Conservation (phyloP, 2,888 invertebrate species). For the Tachystola acroxantha region DNA sequence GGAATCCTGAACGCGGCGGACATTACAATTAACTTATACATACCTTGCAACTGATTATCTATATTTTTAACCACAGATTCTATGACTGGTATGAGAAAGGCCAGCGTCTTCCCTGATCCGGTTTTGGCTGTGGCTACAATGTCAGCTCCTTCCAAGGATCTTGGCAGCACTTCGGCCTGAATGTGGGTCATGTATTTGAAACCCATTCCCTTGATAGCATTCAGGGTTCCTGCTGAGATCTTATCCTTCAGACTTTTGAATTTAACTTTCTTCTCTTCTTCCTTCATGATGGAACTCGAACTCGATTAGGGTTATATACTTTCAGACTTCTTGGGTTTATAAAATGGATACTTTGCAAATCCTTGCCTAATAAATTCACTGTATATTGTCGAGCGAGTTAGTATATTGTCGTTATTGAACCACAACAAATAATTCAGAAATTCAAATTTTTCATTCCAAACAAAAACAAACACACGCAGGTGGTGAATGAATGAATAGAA, state of each 20-base stretch:
- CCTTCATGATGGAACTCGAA: slow-evolving; percentile 19
- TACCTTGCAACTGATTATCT: slow-evolving; percentile 29
- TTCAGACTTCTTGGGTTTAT: no score
- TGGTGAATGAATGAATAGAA: no score
- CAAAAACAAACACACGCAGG: no score
- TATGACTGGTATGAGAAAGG: slow-evolving; percentile 95
- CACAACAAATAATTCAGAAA: no score
- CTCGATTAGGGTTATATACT: no score
- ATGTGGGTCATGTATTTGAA: slow-evolving; percentile 96
- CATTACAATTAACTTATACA: no score
- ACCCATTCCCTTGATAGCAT: slow-evolving; percentile 90
- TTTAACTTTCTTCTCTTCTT: slow-evolving; percentile 34
- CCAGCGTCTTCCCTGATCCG: slow-evolving; percentile 97
- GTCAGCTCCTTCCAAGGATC: slow-evolving; percentile 92
- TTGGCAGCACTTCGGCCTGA: slow-evolving; percentile 91
- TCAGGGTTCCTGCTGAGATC: slow-evolving; percentile 85
- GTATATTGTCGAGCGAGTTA: no score
- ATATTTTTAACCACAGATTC: slow-evolving; percentile 86
- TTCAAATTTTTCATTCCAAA: no score
- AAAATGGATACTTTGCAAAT: no score
- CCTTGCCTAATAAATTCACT: no score
- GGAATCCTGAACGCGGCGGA: no score
- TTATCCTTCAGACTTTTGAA: slow-evolving; percentile 78
- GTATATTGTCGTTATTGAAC: no score
- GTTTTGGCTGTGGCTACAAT: slow-evolving; percentile 97